A percentile compares a stretch with the other conserved stretches of the same genome.
Evolutionary conservation across 2,797 vertebrate genomes (phyloP).

Genomic region (Ambastaia sidthimunki): DNA sequence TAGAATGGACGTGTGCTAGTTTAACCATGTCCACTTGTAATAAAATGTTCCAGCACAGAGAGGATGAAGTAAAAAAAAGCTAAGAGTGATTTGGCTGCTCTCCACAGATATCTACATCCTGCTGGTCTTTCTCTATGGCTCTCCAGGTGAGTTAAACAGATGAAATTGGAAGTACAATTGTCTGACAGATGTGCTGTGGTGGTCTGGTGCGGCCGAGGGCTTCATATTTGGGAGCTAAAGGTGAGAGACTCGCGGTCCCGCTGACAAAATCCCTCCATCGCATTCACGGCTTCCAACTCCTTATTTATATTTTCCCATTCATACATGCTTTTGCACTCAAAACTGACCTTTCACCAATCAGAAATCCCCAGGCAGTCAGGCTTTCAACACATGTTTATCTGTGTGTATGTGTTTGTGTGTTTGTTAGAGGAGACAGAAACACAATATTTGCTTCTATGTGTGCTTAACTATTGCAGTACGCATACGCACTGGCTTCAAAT

Average conservation of each 20-base stretch:
- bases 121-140: conserved; percentile 35
- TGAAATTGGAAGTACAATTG: conserved; percentile 23
- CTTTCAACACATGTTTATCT: conserved; percentile 30
- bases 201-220: conserved; percentile 13
- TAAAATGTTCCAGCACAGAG: neutral
- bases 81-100: conserved; percentile 18
- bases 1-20: neutral
- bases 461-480: neutral
- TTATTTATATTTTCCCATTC: conserved; percentile 49
- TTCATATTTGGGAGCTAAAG: conserved; percentile 39
- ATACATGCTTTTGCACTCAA: conserved; percentile 5
- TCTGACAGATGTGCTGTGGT: conserved; percentile 31
- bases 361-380: conserved; percentile 21
- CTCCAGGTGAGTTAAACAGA: conserved; percentile 38
- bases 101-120: conserved; percentile 29
- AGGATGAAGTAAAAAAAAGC: neutral
- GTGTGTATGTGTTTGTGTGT: no score
- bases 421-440: neutral
- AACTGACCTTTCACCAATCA: conserved; percentile 45
- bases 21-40: neutral
- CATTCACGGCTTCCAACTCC: conserved; percentile 36
- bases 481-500: neutral
- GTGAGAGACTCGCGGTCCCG: conserved; percentile 1
- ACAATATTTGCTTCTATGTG: conserved; percentile 9
- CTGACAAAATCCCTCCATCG: conserved; percentile 19